Evolutionary conservation across 2,797 vertebrate genomes (phyloP), one percentile per base, ranked within the genome.

Genomic region (Manis pentadactyla): DNA sequence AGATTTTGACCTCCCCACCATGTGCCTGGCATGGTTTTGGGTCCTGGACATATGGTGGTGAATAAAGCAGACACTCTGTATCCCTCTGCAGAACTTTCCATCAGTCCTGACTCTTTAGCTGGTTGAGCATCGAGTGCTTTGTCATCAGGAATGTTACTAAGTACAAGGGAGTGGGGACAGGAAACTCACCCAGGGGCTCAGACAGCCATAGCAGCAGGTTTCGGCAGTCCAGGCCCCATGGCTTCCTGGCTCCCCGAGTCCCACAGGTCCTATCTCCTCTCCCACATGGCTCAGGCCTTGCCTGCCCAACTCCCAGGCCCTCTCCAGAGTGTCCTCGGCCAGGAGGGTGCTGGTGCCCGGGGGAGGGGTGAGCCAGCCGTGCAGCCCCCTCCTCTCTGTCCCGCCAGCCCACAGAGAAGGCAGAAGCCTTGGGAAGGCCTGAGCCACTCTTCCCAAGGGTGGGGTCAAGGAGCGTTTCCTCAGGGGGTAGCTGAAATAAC

Each of bases 401-500:
- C 29, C 13, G 21, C 39, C 29, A 18, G 25, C 17, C 37, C 46
- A 71, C 37, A 39, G 23, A 83, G 66, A 66, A 89, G 75, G 51
- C 69, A 81, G 68, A 42, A 59, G 39, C 49, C 34, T 87, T 94
- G 42, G 68, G 61, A 92, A 90, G 77, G 14, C 68, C 86, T 66
- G 46, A 79, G 53, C 68, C 57, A 55, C 90, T 87, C 84, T 96
- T 94, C 91, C 86, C 66, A 94, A 95, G 61, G 95, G 93, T 61
- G 39, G 31, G 93, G 83, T 85, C 82, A 61, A 61, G 34, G 77
- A 94, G 61, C 92, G 78, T 82, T 97, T 98, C 96, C 95, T 97
- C 73, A 46, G 78, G 63, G 89, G 55, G 68, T 46, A 98, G 96
- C 75, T 97, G 90, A 95, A 97, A 92, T 78, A 98, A 97, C 82